Percentiles rank a stretch among this genome's conserved stretches.
These are phyloP conservation scores for Ametastegia equiseti DNA, from an alignment of 2,888 invertebrate genomes.

Conservation along the genomic window DNA sequence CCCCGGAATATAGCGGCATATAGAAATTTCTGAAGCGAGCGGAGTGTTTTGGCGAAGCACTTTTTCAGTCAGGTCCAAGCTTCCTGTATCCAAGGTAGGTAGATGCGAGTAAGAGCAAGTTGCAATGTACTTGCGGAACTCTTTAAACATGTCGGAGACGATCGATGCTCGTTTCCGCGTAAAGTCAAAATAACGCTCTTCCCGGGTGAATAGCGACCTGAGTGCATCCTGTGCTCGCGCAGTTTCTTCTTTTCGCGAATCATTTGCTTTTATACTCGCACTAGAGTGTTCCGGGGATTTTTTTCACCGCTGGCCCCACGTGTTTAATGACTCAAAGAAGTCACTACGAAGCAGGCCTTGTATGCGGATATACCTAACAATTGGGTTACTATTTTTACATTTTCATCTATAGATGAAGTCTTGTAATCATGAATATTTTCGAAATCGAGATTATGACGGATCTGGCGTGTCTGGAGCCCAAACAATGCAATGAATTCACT, in stretches of 20 bases:
- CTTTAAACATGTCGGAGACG: constrained; percentile 18
- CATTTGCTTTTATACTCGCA: constrained; percentile 21
- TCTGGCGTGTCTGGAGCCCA: no score
- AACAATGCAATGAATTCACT: no score
- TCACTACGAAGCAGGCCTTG: neutral
- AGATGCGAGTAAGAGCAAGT: neutral
- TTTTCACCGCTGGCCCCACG: neutral
- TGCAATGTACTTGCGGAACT: neutral
- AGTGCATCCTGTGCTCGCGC: constrained; percentile 34
- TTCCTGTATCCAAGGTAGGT: neutral
- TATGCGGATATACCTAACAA: no score
- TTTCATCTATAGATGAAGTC: no score
- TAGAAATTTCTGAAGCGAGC: neutral
- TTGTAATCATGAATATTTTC: no score
- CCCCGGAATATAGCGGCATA: neutral
- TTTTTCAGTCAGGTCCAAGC: constrained; percentile 26
- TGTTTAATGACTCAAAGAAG: neutral
- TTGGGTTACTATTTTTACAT: no score
- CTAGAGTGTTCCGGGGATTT: neutral
- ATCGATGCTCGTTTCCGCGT: constrained; percentile 42
- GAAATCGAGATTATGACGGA: no score
- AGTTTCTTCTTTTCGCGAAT: constrained; percentile 37
- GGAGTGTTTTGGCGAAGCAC: constrained; percentile 1
- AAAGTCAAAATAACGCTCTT: constrained; percentile 32
- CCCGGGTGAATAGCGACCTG: constrained; percentile 25